Percentiles rank a stretch among this genome's conserved stretches.
phyloP scores from a whole-genome alignment of 2,888 invertebrate genomes.

The Napeogenes inachia region DNA sequence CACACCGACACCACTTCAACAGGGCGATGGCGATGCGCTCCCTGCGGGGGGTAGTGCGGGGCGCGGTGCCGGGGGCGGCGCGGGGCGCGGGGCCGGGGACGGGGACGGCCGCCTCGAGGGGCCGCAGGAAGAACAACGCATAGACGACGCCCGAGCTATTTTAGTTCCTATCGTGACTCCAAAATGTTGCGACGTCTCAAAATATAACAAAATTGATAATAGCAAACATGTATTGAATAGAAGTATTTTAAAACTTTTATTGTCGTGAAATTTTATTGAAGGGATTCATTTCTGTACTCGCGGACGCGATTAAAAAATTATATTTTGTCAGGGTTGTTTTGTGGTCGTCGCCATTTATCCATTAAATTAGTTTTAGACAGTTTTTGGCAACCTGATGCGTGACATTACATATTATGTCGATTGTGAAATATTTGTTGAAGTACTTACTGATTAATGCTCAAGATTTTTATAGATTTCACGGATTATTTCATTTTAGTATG shows the following conservation, averaged over 20 bases:
- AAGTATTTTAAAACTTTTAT: too few relatives aligned
- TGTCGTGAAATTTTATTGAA: neutral
- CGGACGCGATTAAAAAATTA: neutral
- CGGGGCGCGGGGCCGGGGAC: slow-evolving; percentile 29
- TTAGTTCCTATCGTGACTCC: slow-evolving; percentile 15
- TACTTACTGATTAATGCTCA: slow-evolving; percentile 34
- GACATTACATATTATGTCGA: neutral
- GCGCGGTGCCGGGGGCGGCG: slow-evolving; percentile 32
- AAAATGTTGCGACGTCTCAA: neutral
- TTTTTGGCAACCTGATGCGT: neutral
- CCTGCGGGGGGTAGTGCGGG: slow-evolving; percentile 77
- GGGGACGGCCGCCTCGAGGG: too few relatives aligned
- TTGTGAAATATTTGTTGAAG: slow-evolving; percentile 16
- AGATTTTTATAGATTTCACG: slow-evolving; percentile 15
- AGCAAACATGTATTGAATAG: too few relatives aligned
- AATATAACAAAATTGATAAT: neutral
- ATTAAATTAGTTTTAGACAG: neutral
- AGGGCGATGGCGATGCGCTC: slow-evolving; percentile 93
- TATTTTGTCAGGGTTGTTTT: neutral
- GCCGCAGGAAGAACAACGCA: slow-evolving; percentile 66
- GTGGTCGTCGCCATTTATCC: neutral
- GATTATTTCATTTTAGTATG: slow-evolving; percentile 1
- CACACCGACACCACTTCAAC: slow-evolving; percentile 91
- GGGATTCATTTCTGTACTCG: neutral
- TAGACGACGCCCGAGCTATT: slow-evolving; percentile 40